phyloP scores from a whole-genome alignment of 2,113 vertebrate species.

The Meriones unguiculatus region DNA sequence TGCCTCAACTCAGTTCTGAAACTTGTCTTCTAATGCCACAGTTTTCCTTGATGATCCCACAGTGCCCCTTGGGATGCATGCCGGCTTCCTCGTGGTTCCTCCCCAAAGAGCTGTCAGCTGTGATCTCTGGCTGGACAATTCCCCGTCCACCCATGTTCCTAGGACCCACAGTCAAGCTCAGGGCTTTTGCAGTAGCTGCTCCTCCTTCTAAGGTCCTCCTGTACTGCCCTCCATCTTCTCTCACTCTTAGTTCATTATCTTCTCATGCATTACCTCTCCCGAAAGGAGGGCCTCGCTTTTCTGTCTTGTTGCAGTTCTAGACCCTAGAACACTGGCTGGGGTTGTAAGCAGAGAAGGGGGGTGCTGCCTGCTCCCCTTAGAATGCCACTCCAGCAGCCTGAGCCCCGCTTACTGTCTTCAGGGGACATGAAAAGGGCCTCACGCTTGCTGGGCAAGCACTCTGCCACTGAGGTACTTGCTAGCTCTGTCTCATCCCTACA shows the following conservation, averaged over 20 bases:
- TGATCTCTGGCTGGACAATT: neutral
- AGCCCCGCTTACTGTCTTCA: no score
- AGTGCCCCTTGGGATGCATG: neutral
- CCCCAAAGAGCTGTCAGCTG: neutral
- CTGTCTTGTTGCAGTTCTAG: neutral
- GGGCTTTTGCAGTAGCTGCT: neutral
- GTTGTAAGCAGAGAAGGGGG: no score
- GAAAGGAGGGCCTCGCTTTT: neutral
- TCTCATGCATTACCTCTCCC: neutral
- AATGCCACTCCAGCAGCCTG: neutral
- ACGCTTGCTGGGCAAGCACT: no score
- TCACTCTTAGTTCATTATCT: neutral
- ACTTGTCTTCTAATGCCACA: neutral
- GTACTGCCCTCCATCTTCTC: neutral
- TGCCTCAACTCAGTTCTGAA: neutral
- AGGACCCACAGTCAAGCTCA: neutral
- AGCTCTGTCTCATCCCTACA: no score
- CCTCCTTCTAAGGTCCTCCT: neutral
- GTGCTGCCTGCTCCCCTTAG: no score
- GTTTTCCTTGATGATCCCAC: neutral
- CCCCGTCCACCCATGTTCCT: neutral
- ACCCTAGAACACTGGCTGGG: neutral
- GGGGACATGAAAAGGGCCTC: neutral
- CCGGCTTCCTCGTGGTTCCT: neutral
- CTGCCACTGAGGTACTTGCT: neutral